Evolutionary conservation across 2,797 vertebrate genomes (phyloP).

Genomic region (Dryobates pubescens): DNA sequence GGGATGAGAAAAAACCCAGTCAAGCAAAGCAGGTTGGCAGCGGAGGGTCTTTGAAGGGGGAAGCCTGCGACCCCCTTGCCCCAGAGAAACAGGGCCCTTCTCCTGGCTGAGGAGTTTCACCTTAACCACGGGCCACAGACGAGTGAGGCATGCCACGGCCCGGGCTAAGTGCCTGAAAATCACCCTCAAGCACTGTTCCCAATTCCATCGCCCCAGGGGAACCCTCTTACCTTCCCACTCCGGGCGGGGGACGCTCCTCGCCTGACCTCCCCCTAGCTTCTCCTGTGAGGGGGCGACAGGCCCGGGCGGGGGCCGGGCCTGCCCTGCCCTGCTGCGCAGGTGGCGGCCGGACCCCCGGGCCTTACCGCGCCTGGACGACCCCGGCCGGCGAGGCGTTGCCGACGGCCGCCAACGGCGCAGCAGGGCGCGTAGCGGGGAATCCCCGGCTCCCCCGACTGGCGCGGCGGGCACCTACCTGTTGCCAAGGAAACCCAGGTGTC

Average conservation of each 20-base stretch:
- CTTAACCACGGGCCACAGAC: neutral
- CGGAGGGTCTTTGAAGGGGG: neutral
- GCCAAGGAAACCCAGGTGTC: slow-evolving; percentile 66
- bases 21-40: fast-evolving
- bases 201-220: neutral
- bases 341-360: neutral
- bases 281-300: neutral
- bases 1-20: neutral
- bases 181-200: neutral
- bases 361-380: neutral
- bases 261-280: neutral
- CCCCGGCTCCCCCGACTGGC: slow-evolving; percentile 27
- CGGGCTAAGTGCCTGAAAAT: neutral
- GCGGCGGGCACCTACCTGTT: slow-evolving; percentile 38
- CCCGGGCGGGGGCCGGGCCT: neutral
- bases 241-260: neutral
- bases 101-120: neutral
- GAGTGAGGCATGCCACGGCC: fast-evolving
- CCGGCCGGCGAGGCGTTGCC: neutral
- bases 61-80: neutral
- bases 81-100: neutral
- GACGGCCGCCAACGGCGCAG: neutral
- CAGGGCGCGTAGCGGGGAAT: neutral
- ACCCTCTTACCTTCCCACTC: slow-evolving; percentile 46
- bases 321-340: neutral